Base-by-base conservation (phyloP, 2,888 invertebrate genomes). In the Xanthorhoe spadicearia region DNA sequence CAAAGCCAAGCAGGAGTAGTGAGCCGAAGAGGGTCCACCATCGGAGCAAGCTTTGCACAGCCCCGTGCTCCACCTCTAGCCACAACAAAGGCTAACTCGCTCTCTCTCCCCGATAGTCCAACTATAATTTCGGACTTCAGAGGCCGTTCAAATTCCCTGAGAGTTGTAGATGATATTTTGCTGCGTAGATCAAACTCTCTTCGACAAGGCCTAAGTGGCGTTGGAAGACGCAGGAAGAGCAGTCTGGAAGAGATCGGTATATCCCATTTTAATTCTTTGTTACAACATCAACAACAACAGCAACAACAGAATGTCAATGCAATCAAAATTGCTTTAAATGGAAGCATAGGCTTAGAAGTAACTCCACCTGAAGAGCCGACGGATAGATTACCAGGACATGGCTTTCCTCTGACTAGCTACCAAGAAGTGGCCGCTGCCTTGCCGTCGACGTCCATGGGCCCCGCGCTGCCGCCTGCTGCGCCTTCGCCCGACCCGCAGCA, bases 91-190 rank as follows among this genome's bases (percentile, higher is more conserved):
- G 97, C 97, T 61, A 98, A 98, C 92, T 97, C 97, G 63, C 94
- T 98, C 75, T 97, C 97, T 65, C 93, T 98, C 77, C 98, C 98
- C 58, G 97, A 98, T 88, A 97, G 97, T 86, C 97, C 97, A 60
- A 97, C 97, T 67, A 96, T 97, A 73, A 94, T 96, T 73, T 96
- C 96, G 48, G 95, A 96, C 78, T 95, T 96, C 81, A 94, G 97
- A 73, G 96, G 96, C 70, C 94, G 97, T 75, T 97, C 97, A 65
- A 98, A 98, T 88, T 97, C 97, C 53, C 94, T 98, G 70, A 94
- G 98, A 74, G 97, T 98, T 66, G 96, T 96, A 68, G 98, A 97
- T 81, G 98, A 98, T 81, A 97, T 97, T 75, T 89, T 97, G 48
- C 90, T 98, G 73, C 94, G 97, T 61, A 94, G 97, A 65, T 97